Evolutionary conservation across 1,140 invertebrate genomes (phyloP), one percentile per base, ranked within the genome.

Genomic region (Formica exsecta): DNA sequence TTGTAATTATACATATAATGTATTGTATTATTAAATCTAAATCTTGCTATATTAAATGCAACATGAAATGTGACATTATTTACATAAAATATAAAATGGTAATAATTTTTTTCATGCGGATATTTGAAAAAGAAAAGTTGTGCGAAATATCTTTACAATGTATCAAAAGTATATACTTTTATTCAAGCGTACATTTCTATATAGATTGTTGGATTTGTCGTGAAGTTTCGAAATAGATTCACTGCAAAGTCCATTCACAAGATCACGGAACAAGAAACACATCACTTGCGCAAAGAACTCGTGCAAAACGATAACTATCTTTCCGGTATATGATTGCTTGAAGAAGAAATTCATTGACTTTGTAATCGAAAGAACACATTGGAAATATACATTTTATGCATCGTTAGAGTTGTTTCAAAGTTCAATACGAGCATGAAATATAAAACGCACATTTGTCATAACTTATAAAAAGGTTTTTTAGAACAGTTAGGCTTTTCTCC

Each of bases 191-290:
- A 51, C 29, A 38, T 54, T 66, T 68, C 41, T 77, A 77, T 51
- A 19, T 32, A 68, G 64, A 80, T 70, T 22, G 76, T 70, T 68
- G 76, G 76, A 80, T 80, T 80, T 68, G 64, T 70, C 64, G 76
- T 38, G 8, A 80, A 80, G 76, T 80, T 80, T 57, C 22, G 22
- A 68, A 70, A 70, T 68, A 16, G 64, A 80, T 80, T 80, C 76
- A 54, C 13, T 64, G 64, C 64, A 32, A 54, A 70, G 64, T 80
- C 76, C 32, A 80, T 80, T 80, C 48, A 80, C 76, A 38, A 80
- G 64, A 80, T 80, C 76, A 5, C 64, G 76, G 64, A 29, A 80
- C 64, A 54, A 68, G 44, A 25, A 48, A 5, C 32, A 54, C 38
- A 25, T 77, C 75, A 77, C 64, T 77, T 51, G 48, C 13, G 48